phyloP scores from a whole-genome alignment of 2,113 vertebrate species.

The Phalacrocorax carbo region DNA sequence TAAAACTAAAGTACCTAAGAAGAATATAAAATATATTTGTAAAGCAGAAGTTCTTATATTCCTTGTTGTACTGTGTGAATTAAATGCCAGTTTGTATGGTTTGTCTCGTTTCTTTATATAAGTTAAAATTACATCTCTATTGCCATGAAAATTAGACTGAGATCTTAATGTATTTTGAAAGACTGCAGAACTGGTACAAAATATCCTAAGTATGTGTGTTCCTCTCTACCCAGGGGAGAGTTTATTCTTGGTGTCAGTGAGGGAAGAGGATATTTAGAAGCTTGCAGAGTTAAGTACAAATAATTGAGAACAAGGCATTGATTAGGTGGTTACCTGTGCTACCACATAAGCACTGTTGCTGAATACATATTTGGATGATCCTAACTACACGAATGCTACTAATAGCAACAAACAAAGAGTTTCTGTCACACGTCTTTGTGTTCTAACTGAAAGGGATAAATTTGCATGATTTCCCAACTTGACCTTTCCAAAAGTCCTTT shows the following conservation, averaged over 20 bases:
- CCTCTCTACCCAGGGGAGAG: neutral
- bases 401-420: neutral
- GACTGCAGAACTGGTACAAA: neutral
- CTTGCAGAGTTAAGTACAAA: neutral
- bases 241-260: neutral
- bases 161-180: neutral
- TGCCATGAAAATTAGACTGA: neutral
- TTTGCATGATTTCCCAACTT: neutral
- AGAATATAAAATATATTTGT: neutral
- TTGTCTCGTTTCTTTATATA: neutral
- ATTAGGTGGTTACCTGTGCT: neutral
- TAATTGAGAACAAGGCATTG: neutral
- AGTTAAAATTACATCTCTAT: neutral
- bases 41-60: neutral
- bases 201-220: neutral
- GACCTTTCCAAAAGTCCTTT: constrained; percentile 14
- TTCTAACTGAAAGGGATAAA: neutral
- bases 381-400: neutral
- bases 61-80: neutral
- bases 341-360: neutral
- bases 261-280: neutral
- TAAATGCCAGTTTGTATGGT: neutral
- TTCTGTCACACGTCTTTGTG: neutral
- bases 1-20: constrained; percentile 25
- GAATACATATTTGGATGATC: neutral